Percentiles rank a stretch among this genome's conserved stretches.
phyloP scores from a whole-genome alignment of 2,113 vertebrate genomes.

The Archocentrus centrarchus region DNA sequence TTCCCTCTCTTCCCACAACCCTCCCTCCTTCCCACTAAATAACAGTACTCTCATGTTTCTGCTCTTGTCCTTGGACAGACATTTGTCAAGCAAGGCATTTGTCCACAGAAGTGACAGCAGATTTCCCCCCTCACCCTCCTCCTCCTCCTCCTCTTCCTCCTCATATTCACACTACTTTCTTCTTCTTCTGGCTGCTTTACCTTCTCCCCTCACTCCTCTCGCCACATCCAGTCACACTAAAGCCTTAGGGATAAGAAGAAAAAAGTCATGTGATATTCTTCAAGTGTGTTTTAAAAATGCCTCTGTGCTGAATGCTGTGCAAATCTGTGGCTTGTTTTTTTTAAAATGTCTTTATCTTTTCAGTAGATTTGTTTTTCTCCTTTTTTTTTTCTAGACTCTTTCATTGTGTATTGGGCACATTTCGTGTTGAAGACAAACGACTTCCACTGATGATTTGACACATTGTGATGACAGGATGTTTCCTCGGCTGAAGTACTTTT shows the following conservation, averaged over 20 bases:
- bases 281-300: not conserved
- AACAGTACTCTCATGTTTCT: constrained; percentile 69
- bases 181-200: not conserved
- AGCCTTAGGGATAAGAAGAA: not conserved
- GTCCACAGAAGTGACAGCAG: constrained; percentile 61
- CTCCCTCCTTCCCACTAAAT: constrained; percentile 28
- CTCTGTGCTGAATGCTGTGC: not conserved
- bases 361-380: not conserved
- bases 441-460: not conserved
- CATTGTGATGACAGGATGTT: not conserved
- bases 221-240: constrained; percentile 21
- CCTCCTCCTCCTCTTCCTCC: constrained; percentile 19
- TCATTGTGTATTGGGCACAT: not conserved
- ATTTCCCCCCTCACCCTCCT: not conserved
- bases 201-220: constrained; percentile 9
- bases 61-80: constrained; percentile 54
- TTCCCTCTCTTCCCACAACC: constrained; percentile 33
- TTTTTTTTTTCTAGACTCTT: not conserved
- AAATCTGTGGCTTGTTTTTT: not conserved
- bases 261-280: not conserved
- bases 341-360: not conserved
- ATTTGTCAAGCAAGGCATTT: constrained; percentile 73
- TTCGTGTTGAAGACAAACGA: not conserved
- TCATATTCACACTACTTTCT: constrained; percentile 32
- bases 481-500: not conserved